phyloP scores from a whole-genome alignment of 2,888 invertebrate genomes.

The Pammene aurita region DNA sequence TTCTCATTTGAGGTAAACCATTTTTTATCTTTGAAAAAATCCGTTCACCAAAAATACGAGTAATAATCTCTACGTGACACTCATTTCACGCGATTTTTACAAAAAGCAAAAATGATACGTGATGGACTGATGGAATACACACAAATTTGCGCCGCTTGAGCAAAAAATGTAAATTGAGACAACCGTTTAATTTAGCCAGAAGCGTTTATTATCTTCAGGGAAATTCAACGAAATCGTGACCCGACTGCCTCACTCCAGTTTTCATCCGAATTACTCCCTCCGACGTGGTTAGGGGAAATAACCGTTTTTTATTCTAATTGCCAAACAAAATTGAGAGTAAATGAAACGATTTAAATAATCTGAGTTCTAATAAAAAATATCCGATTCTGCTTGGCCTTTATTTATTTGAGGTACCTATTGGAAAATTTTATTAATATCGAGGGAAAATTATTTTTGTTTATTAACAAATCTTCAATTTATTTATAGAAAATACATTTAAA shows the following conservation, averaged over 20 bases:
- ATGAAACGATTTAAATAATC: conserved; percentile 39
- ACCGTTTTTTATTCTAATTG: conserved; percentile 58
- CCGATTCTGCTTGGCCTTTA: conserved; percentile 10
- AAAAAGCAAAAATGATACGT: conserved; percentile 21
- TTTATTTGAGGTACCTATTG: conserved; percentile 10
- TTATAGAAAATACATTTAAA: not conserved
- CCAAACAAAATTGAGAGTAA: conserved; percentile 54
- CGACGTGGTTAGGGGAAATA: conserved; percentile 47
- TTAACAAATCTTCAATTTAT: not conserved
- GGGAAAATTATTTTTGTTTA: not conserved
- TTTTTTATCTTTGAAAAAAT: no score
- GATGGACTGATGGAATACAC: conserved; percentile 32
- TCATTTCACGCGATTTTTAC: no score
- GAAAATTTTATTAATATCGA: not conserved
- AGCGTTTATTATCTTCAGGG: conserved; percentile 78
- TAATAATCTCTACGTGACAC: no score
- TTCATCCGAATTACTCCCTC: conserved; percentile 57
- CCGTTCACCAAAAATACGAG: no score
- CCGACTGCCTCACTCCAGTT: conserved; percentile 60
- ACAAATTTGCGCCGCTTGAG: conserved; percentile 24
- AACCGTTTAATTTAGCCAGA: conserved; percentile 74
- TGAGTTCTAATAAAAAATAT: conserved; percentile 29
- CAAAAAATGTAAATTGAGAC: conserved; percentile 53
- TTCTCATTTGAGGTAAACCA: no score
- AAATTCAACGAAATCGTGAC: conserved; percentile 75